Conservation (phyloP, 2,113 vertebrate species). For the Antechinus stuartii region DNA sequence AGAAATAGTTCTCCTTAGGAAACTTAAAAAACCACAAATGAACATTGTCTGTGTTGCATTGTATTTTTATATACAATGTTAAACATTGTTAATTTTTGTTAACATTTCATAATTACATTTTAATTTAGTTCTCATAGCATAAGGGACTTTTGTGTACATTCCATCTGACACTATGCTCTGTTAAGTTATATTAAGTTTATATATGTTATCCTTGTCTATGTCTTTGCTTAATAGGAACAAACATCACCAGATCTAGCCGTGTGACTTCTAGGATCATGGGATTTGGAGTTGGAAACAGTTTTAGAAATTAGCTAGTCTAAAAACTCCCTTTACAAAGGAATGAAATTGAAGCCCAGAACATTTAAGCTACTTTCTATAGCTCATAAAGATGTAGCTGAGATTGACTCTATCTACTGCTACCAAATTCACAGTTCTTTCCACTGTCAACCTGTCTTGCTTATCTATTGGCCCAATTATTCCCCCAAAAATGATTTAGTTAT, state of each 20-base stretch:
- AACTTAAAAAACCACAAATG: neutral
- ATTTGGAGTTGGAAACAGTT: neutral
- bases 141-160: neutral
- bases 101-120: neutral
- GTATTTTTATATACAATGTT: neutral
- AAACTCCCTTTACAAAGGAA: neutral
- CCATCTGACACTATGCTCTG: neutral
- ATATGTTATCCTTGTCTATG: neutral
- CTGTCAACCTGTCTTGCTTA: neutral
- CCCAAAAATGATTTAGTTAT: neutral
- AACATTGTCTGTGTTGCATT: neutral
- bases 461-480: neutral
- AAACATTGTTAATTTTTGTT: no score
- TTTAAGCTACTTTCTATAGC: neutral
- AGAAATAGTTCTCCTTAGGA: neutral
- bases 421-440: neutral
- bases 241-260: neutral
- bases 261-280: slow-evolving; percentile 2
- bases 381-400: neutral
- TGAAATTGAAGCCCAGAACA: neutral
- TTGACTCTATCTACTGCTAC: neutral
- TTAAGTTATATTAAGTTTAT: neutral
- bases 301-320: neutral
- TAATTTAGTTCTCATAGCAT: neutral
- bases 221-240: neutral